phyloP scores from a whole-genome alignment of 2,797 vertebrate genomes.

The Eptatretus atami region DNA sequence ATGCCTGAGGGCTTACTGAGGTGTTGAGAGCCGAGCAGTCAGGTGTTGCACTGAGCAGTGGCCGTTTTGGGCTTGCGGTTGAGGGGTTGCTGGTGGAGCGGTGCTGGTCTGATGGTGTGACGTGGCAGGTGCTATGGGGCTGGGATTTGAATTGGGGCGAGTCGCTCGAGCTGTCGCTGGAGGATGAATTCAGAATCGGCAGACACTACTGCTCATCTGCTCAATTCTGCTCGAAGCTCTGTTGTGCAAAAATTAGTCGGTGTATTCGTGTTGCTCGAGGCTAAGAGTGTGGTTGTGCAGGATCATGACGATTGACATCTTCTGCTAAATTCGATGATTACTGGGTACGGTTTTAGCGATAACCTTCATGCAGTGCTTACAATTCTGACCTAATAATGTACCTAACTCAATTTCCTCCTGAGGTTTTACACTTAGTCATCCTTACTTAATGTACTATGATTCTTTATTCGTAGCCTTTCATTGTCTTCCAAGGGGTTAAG shows the following conservation, averaged over 20 bases:
- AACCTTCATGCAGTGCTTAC: no score
- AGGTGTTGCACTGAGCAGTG: slow-evolving; percentile 32
- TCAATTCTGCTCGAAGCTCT: slow-evolving; percentile 93
- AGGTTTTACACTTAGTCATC: slow-evolving; percentile 1
- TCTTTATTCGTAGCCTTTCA: no score
- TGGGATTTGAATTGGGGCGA: slow-evolving; percentile 18
- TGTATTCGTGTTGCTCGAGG: no score
- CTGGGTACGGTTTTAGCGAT: no score
- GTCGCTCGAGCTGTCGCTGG: slow-evolving; percentile 57
- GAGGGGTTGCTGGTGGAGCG: slow-evolving; percentile 13
- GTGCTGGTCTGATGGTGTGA: slow-evolving; percentile 11
- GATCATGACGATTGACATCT: no score
- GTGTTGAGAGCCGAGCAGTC: slow-evolving; percentile 62
- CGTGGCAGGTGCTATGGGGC: slow-evolving; percentile 8
- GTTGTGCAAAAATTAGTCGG: no score
- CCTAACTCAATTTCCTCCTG: neutral
- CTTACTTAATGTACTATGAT: no score
- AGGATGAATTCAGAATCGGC: slow-evolving; percentile 50
- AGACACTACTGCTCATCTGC: slow-evolving; percentile 93
- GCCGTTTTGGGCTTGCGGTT: slow-evolving; percentile 34
- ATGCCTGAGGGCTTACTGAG: slow-evolving; percentile 28
- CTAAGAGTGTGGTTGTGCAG: no score
- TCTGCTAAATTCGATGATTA: no score
- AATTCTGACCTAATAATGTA: no score
- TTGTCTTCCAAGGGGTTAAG: slow-evolving; percentile 86